phyloP scores from a whole-genome alignment of 2,113 vertebrate genomes.

The Taxidea taxus region DNA sequence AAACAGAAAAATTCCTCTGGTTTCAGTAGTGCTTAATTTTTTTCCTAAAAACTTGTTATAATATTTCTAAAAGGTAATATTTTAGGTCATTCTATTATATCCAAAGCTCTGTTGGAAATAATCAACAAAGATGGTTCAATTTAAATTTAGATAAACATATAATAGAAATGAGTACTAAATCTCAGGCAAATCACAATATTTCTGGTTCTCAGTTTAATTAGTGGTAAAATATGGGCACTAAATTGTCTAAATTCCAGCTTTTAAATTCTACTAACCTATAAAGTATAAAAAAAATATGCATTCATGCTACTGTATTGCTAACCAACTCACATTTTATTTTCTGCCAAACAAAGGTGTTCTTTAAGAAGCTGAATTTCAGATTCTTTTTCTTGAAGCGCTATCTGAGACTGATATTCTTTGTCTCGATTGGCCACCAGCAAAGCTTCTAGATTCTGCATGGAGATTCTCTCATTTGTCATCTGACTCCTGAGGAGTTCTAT shows the following conservation, averaged over 20 bases:
- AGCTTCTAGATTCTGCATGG: constrained; percentile 84
- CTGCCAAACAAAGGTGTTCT: constrained; percentile 84
- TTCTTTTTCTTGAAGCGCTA: constrained; percentile 83
- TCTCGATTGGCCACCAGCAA: constrained; percentile 80
- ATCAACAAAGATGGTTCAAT: neutral
- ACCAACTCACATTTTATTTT: constrained; percentile 85
- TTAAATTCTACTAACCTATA: neutral
- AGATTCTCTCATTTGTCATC: constrained; percentile 83
- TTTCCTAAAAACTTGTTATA: constrained; percentile 4
- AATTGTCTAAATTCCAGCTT: neutral
- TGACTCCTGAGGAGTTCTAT: constrained; percentile 85
- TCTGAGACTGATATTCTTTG: constrained; percentile 82
- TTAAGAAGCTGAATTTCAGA: constrained; percentile 85
- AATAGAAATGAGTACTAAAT: constrained; percentile 26
- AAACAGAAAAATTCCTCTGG: neutral
- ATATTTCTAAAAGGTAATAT: constrained; percentile 11
- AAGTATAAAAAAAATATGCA: neutral
- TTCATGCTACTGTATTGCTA: neutral
- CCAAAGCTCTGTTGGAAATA: neutral
- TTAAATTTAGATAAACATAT: neutral
- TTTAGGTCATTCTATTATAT: neutral
- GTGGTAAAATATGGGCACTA: neutral
- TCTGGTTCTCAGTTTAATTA: neutral
- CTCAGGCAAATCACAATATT: constrained; percentile 22
- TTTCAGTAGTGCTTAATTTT: constrained; percentile 7